phyloP scores from a whole-genome alignment of 2,113 vertebrate genomes.

The Lasiurus borealis region DNA sequence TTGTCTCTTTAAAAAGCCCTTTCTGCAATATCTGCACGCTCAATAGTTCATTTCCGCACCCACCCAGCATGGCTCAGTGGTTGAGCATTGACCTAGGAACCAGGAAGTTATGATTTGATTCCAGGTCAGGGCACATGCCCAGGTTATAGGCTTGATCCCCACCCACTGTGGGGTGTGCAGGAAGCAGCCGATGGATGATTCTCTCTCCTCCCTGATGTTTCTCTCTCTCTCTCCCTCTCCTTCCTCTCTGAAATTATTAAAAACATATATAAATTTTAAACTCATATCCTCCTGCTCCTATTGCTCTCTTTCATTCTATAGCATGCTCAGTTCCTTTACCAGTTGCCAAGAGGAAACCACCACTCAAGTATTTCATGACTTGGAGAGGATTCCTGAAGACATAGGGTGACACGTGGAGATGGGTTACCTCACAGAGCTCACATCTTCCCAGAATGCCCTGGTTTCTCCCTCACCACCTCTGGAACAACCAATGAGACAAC shows the following conservation, averaged over 20 bases:
- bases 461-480: neutral
- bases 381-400: neutral
- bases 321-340: neutral
- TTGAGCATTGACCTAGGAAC: too few relatives aligned
- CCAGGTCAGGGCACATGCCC: too few relatives aligned
- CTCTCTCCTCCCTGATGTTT: too few relatives aligned
- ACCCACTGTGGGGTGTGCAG: too few relatives aligned
- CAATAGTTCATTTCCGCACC: neutral
- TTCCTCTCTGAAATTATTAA: too few relatives aligned
- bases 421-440: neutral
- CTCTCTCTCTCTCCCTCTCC: too few relatives aligned
- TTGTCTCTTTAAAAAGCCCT: neutral
- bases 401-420: neutral
- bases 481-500: neutral
- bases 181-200: too few relatives aligned
- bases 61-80: too few relatives aligned
- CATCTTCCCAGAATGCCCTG: neutral
- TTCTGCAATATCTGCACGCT: neutral
- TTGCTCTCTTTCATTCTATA: constrained; percentile 13
- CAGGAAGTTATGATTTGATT: too few relatives aligned
- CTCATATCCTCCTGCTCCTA: neutral
- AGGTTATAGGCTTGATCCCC: too few relatives aligned
- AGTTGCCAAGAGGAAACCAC: neutral
- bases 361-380: neutral
- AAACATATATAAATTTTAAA: too few relatives aligned